Evolutionary conservation across 2,113 vertebrate species (phyloP), one percentile per base, ranked within the genome.

Genomic region (Xenopus borealis): DNA sequence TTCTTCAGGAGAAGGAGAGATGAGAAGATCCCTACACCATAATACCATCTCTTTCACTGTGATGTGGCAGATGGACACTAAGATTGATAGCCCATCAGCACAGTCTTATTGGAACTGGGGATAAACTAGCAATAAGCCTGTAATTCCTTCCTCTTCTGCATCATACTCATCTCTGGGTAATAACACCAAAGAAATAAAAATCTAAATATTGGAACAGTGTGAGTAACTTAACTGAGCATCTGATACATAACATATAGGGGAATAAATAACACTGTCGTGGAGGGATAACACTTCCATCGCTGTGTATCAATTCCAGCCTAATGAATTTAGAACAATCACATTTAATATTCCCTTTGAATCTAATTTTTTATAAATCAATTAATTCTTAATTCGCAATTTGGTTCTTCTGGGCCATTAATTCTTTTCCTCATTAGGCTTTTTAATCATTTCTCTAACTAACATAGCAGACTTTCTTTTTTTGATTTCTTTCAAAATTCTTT

Each of bases 261-360:
- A n/a, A 19, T 23, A 55, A 50, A 62, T 53, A 27, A 72, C 23
- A 65, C 62, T 65, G 71, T 50, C 65, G 62, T 65, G 71, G 71
- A 64, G 17, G 62, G 64, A 67, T 40, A 69, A 69, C 52, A 81
- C 72, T 74, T 69, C 16, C 5, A 78, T 73, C 78, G 72, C 72
- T 74, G 59, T 80, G 85, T 79, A 82, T 84, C 83, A 83, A 72
- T 80, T 71, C 64, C 77, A 80, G 40, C 64, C 76, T 87, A 87
- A 85, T 84, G 75, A 66, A 85, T 85, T 69, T 83, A 79, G 70
- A 80, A 73, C 75, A 85, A 83, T 83, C 78, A 30, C 69, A 83
- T 85, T 87, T 86, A 85, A 86, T 84, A 85, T 85, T 87, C 81
- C 52, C 64, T 87, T 83, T 86, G 81, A 87, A 83, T 85, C 67